Percentiles rank a stretch among this genome's conserved stretches.
These are phyloP conservation scores for Colius striatus DNA, from an alignment of 2,113 vertebrate genomes.

Conservation along the genomic window DNA sequence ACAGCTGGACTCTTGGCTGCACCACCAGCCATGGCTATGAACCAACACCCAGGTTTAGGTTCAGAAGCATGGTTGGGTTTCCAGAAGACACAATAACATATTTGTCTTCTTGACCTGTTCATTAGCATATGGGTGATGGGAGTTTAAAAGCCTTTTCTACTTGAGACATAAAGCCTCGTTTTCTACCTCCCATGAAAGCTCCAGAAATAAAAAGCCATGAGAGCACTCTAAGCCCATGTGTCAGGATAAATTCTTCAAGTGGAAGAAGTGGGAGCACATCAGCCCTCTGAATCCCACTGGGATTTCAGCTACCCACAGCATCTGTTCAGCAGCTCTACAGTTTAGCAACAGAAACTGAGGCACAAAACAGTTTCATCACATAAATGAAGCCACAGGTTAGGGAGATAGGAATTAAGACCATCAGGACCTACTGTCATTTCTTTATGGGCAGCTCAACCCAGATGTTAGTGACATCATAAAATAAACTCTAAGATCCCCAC, in stretches of 20 bases:
- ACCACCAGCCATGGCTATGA: neutral
- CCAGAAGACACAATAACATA: neutral
- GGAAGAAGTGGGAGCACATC: neutral
- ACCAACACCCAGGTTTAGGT: neutral
- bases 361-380: too few relatives aligned
- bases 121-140: neutral
- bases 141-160: neutral
- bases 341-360: neutral
- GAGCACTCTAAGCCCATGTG: neutral
- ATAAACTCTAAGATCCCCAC: neutral
- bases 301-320: neutral
- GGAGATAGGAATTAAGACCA: neutral
- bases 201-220: neutral
- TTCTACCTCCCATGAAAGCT: neutral
- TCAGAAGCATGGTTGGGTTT: neutral
- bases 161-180: neutral
- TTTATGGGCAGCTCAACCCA: fast-evolving
- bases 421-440: neutral
- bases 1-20: neutral
- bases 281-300: neutral
- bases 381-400: neutral
- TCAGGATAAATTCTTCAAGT: neutral
- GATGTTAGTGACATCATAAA: neutral
- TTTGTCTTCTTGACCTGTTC: neutral
- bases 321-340: neutral